These are phyloP conservation scores for Reticulitermes lucifugus DNA, from an alignment of 2,888 invertebrate species.

Conservation along the genomic window DNA sequence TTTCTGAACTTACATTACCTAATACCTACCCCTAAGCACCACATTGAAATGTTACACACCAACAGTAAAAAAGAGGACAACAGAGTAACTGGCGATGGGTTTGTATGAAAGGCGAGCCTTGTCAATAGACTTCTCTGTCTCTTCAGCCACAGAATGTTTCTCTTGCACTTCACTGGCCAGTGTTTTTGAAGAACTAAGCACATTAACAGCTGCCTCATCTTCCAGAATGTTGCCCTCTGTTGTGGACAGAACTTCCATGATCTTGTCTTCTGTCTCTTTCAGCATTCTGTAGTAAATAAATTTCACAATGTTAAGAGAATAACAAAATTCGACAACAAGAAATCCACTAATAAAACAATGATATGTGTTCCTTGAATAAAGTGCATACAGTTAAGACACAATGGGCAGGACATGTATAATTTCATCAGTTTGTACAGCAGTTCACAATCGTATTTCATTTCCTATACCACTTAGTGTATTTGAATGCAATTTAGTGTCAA, in stretches of 20 bases:
- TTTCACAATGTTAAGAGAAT: too few relatives aligned
- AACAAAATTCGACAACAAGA: too few relatives aligned
- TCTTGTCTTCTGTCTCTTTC: conserved; percentile 93
- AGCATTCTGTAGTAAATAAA: conserved; percentile 66
- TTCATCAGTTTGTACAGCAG: too few relatives aligned
- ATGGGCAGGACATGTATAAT: too few relatives aligned
- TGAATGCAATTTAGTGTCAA: too few relatives aligned
- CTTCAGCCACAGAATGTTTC: conserved; percentile 90
- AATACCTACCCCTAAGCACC: too few relatives aligned
- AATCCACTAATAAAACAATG: too few relatives aligned
- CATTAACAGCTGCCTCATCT: conserved; percentile 90
- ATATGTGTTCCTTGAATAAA: too few relatives aligned
- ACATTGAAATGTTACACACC: conserved; percentile 64
- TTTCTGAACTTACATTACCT: too few relatives aligned
- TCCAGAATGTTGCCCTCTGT: conserved; percentile 86
- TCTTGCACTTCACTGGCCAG: conserved; percentile 91
- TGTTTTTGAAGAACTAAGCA: conserved; percentile 90
- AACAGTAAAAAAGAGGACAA: conserved; percentile 91
- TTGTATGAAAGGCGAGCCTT: conserved; percentile 85
- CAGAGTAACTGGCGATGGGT: conserved; percentile 91
- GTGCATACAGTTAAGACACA: too few relatives aligned
- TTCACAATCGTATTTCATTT: too few relatives aligned
- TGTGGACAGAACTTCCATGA: conserved; percentile 80
- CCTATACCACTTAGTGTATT: too few relatives aligned
- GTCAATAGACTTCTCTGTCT: conserved; percentile 92